Evolutionary conservation across 2,797 vertebrate species (phyloP).

Genomic region (Momotus momota): DNA sequence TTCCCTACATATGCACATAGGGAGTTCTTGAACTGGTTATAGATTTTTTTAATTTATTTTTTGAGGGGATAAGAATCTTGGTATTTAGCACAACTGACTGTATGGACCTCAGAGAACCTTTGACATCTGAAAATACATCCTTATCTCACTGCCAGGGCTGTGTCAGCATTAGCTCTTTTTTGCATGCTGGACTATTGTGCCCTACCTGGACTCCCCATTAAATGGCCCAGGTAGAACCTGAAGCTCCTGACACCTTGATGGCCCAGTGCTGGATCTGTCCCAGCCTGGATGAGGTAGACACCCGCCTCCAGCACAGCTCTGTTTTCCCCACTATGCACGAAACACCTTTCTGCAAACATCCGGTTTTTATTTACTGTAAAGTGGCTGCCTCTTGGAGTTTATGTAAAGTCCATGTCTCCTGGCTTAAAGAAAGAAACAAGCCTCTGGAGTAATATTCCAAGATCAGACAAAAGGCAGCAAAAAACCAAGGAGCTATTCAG

Average conservation of each 20-base stretch:
- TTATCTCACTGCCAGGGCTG: not conserved
- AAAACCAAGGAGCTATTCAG: not conserved
- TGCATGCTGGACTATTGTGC: not conserved
- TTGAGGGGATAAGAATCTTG: not conserved
- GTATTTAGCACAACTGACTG: not conserved
- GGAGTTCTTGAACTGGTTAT: not conserved
- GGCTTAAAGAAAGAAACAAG: not conserved
- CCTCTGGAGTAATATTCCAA: not conserved
- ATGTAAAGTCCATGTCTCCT: not conserved
- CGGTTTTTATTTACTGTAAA: not conserved
- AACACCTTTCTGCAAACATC: not conserved
- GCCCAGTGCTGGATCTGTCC: not conserved
- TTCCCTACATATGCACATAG: not conserved
- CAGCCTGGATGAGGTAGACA: not conserved
- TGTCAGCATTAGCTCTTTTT: not conserved
- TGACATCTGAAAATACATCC: not conserved
- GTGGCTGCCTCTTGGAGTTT: not conserved
- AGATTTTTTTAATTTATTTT: not conserved
- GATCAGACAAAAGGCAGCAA: not conserved
- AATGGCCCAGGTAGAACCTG: not conserved
- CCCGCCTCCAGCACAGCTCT: not conserved
- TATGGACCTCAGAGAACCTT: not conserved
- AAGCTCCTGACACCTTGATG: not conserved
- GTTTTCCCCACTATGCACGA: not conserved
- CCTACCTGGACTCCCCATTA: not conserved